A percentile compares a stretch with the other conserved stretches of the same genome.
Evolutionary conservation across 1,140 invertebrate genomes (phyloP).

Genomic region (Chlorops oryzae): DNA sequence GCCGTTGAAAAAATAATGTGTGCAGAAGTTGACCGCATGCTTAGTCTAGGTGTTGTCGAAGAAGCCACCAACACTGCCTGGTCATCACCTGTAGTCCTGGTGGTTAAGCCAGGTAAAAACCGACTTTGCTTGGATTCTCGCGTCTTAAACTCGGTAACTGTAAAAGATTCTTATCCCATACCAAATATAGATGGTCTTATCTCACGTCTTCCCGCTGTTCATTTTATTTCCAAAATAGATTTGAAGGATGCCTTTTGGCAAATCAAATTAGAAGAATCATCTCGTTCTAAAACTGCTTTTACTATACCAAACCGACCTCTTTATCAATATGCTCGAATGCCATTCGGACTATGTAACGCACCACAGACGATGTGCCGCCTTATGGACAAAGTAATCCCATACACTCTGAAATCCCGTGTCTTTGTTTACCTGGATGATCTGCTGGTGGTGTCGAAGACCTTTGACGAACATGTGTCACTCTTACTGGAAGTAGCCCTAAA

Average conservation of each 20-base stretch:
- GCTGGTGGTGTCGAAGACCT: constrained; percentile 3
- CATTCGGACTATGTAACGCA: constrained; percentile 21
- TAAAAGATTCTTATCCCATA: constrained; percentile 18
- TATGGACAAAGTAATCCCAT: constrained; percentile 31
- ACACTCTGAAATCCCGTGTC: constrained; percentile 30
- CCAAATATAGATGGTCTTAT: constrained; percentile 21
- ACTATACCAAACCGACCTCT: too few species aligned
- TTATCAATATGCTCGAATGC: constrained; percentile 49
- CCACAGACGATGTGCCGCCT: constrained; percentile 7
- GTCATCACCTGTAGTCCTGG: constrained; percentile 19
- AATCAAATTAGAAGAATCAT: constrained; percentile 24
- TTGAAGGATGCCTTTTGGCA: constrained; percentile 41
- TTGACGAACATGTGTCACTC: constrained; percentile 6
- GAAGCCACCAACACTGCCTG: constrained; percentile 7
- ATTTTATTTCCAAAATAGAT: constrained; percentile 24
- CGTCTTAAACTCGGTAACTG: constrained; percentile 23
- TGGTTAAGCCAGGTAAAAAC: constrained; percentile 26
- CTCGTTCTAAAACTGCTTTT: too few species aligned
- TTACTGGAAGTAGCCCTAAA: constrained; percentile 7
- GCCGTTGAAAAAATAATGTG: constrained; percentile 13
- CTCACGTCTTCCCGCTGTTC: constrained; percentile 9
- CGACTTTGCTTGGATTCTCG: constrained; percentile 35
- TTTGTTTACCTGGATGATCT: constrained; percentile 14
- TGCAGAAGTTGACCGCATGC: constrained; percentile 27
- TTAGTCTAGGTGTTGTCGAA: constrained; percentile 20